Conservation (phyloP, 2,888 invertebrate genomes). For the Gastrophysa polygoni region DNA sequence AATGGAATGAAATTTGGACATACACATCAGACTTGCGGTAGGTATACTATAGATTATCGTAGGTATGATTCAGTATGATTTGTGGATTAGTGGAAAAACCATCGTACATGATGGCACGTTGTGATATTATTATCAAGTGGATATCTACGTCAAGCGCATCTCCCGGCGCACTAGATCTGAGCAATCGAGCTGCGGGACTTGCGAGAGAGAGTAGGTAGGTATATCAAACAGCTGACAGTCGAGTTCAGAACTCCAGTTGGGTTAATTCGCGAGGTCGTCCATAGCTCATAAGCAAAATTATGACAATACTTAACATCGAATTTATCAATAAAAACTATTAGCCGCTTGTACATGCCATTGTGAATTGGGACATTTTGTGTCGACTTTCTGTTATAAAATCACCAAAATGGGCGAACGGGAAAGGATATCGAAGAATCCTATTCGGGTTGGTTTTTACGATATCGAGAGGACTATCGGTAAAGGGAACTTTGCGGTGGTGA, state of each 20-base stretch:
- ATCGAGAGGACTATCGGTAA: constrained; percentile 98
- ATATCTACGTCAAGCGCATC: constrained; percentile 30
- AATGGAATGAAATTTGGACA: too few relatives aligned
- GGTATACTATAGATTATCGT: too few relatives aligned
- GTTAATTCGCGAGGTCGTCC: constrained; percentile 36
- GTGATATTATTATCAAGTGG: too few relatives aligned
- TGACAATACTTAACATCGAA: constrained; percentile 52
- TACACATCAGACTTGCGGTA: too few relatives aligned
- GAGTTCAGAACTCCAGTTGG: constrained; percentile 43
- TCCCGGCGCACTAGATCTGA: constrained; percentile 39
- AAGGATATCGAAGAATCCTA: constrained; percentile 60
- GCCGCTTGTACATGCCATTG: constrained; percentile 21
- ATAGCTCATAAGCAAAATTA: constrained; percentile 39
- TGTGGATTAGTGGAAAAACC: constrained; percentile 29
- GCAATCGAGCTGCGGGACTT: constrained; percentile 34
- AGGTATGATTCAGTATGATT: too few relatives aligned
- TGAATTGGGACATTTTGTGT: constrained; percentile 28
- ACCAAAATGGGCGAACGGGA: constrained; percentile 54
- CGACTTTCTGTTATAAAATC: constrained; percentile 39
- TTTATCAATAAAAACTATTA: constrained; percentile 48
- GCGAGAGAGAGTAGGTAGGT: constrained; percentile 27
- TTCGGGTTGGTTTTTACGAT: constrained; percentile 96
- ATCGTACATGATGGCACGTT: constrained; percentile 22
- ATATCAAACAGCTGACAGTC: constrained; percentile 44
- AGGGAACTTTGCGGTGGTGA: constrained; percentile 99